Evolutionary conservation across 2,113 vertebrate species (phyloP), one percentile per base, ranked within the genome.

Genomic region (Bubo scandiacus): DNA sequence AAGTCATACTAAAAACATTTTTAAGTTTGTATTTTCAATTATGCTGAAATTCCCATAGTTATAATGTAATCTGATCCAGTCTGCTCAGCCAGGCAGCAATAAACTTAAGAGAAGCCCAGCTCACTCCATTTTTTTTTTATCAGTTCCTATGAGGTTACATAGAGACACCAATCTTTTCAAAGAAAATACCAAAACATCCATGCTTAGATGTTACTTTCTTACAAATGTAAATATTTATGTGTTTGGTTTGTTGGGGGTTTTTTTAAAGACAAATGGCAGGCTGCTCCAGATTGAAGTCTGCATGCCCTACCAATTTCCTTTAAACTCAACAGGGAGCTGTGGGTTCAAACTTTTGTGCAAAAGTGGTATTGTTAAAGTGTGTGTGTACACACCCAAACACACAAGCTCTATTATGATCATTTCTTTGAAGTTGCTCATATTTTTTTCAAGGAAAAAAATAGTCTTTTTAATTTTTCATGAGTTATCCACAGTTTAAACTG

Each of bases 1-100:
- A 74, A 94, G 79, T 90, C 86, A 85, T 55, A 63, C 38, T 47
- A 58, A 94, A 96, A 96, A 55, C 54, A 83, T 70, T 86, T 81
- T 65, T 42, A 10, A 94, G 91, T 88, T 91, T 92, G 40, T 61
- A 54, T 91, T 92, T 89, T 72, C 26, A 86, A 61, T 90, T 78
- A 83, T 34, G 59, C n/a, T 81, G 59, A 71, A 94, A 91, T 95
- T 89, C 71, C 79, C 67, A 77, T 66, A 51, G 67, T 78, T 68
- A 57, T 43, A 90, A 49, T 14, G 73, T 68, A 92, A 94, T 43
- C 23, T 54, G 78, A 88, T 34, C 84, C 40, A 25, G 40, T 45
- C 80, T n/a, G 82, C 51, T 70, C 49, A 71, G 43, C 47, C 74
- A 79, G 68, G 62, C 93, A 95, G 80, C 92, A 75, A 58, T 9